phyloP scores from a whole-genome alignment of 2,888 invertebrate genomes.

The Chalcis sispes region DNA sequence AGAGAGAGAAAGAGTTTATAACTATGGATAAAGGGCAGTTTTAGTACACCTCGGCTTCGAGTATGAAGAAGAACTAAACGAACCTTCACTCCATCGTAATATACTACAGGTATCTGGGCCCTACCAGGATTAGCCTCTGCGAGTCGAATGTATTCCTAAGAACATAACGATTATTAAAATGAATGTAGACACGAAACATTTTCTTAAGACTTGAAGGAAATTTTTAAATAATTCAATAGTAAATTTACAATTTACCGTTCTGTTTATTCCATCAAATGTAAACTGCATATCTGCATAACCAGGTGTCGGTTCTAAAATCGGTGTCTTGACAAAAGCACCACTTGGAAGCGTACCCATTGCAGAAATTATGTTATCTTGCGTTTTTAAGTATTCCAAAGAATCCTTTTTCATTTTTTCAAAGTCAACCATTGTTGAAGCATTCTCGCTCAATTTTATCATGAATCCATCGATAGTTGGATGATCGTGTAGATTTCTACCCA shows the following conservation, averaged over 20 bases:
- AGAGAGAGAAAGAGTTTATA: too few species aligned
- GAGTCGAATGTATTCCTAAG: background rate
- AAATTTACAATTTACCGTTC: background rate
- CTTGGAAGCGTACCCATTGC: background rate
- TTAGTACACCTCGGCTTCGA: background rate
- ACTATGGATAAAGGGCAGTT: too few species aligned
- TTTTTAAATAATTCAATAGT: background rate
- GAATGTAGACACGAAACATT: background rate
- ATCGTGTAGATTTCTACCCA: conserved; percentile 30
- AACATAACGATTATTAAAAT: background rate
- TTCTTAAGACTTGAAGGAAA: background rate
- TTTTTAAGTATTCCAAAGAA: conserved; percentile 3
- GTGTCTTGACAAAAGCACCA: background rate
- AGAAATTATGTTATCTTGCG: background rate
- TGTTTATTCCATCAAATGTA: background rate
- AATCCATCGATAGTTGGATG: conserved; percentile 3
- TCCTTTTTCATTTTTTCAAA: background rate
- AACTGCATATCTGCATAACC: conserved; percentile 12
- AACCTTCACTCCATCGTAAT: conserved; percentile 6
- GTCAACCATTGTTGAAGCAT: background rate
- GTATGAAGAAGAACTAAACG: background rate
- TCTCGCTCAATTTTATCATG: background rate
- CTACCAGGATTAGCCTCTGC: background rate
- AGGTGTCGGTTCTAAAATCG: background rate
- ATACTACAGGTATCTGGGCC: background rate